These are phyloP conservation scores for Mimachlamys varia DNA, from an alignment of 2,888 invertebrate genomes.

Conservation along the genomic window DNA sequence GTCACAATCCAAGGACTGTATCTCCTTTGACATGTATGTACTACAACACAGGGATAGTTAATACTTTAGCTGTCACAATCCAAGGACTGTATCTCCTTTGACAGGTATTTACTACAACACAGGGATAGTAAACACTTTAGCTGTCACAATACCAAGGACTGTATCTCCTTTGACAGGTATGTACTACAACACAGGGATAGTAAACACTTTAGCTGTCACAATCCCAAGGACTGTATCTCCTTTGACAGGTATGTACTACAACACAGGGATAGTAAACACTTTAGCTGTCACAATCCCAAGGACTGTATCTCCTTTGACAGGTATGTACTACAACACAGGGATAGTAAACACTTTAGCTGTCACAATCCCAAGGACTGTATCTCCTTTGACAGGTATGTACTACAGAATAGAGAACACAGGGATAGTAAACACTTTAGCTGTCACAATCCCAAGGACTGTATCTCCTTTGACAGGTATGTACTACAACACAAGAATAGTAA, in stretches of 20 bases:
- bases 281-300: constrained; percentile 92
- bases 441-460: constrained; percentile 92
- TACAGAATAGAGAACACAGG: constrained; percentile 56
- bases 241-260: constrained; percentile 89
- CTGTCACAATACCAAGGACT: constrained; percentile 92
- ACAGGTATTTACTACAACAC: constrained; percentile 87
- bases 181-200: constrained; percentile 82
- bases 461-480: constrained; percentile 94
- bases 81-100: constrained; percentile 93
- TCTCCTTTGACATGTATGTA: constrained; percentile 94
- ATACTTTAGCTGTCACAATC: constrained; percentile 89
- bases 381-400: constrained; percentile 92
- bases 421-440: constrained; percentile 85
- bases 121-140: constrained; percentile 83
- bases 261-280: constrained; percentile 63
- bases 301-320: constrained; percentile 92
- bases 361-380: constrained; percentile 93
- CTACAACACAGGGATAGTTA: constrained; percentile 52
- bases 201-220: constrained; percentile 87
- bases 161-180: constrained; percentile 92
- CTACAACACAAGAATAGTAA: constrained; percentile 52
- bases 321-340: constrained; percentile 85
- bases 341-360: constrained; percentile 85
- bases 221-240: constrained; percentile 94
- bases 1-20: constrained; percentile 91